Evolutionary conservation across 2,113 vertebrate genomes (phyloP).

Genomic region (Delphinapterus leucas): DNA sequence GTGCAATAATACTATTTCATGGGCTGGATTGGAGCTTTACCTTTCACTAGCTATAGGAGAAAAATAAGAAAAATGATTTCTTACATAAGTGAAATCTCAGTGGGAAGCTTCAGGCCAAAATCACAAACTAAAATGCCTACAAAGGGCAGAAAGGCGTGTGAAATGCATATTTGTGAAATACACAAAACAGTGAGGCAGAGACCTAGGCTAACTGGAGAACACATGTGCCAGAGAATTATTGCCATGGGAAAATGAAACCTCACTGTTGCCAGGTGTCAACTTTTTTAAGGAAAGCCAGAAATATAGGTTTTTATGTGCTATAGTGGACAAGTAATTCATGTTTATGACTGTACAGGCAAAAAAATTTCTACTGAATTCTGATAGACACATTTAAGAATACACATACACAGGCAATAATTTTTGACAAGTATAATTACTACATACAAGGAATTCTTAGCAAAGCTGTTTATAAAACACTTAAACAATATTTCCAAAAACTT

Average conservation of each 20-base stretch:
- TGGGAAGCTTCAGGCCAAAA: neutral
- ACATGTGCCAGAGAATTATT: neutral
- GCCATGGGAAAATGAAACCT: neutral
- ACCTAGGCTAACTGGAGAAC: neutral
- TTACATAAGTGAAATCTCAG: neutral
- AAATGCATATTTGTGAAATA: neutral
- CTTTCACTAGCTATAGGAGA: neutral
- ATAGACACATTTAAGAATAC: neutral
- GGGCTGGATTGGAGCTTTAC: neutral
- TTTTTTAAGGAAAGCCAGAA: neutral
- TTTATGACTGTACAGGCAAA: neutral
- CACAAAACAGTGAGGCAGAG: neutral
- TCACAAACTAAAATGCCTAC: neutral
- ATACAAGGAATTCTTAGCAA: neutral
- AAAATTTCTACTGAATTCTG: neutral
- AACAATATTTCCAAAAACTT: conserved; percentile 10
- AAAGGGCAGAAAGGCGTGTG: neutral
- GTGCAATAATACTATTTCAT: neutral
- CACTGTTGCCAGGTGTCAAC: neutral
- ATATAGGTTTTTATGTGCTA: neutral
- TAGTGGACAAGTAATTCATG: neutral
- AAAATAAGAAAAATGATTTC: neutral
- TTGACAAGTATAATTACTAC: conserved; percentile 16
- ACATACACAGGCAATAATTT: neutral
- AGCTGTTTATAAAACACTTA: neutral